A percentile compares a stretch with the other conserved stretches of the same genome.
These are phyloP conservation scores for Idaea dimidiata DNA, from an alignment of 2,888 invertebrate genomes.

Conservation along the genomic window DNA sequence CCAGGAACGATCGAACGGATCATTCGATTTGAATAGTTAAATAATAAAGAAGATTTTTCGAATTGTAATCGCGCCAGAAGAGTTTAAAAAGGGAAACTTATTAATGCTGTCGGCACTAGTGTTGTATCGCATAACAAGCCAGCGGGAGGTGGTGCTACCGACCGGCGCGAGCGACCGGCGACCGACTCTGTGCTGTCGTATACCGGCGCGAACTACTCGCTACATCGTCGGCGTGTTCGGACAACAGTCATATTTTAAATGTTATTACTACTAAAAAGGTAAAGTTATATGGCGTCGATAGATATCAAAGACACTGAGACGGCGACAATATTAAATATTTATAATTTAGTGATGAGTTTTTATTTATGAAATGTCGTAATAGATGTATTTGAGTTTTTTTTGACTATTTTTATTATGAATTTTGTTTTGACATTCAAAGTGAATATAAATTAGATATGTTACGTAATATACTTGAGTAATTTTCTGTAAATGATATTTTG, in stretches of 20 bases:
- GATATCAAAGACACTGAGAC: constrained; percentile 61
- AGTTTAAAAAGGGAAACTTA: constrained; percentile 39
- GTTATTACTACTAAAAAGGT: constrained; percentile 68
- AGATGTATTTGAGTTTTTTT: background rate
- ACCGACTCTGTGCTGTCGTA: constrained; percentile 28
- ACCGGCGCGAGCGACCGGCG: constrained; percentile 10
- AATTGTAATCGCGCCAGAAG: constrained; percentile 27
- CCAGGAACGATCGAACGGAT: constrained; percentile 18
- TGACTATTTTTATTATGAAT: background rate
- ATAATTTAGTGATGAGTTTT: constrained; percentile 41
- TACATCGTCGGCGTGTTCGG: background rate
- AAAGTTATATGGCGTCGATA: constrained; percentile 62
- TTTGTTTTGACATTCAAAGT: too few species aligned
- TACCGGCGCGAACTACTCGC: constrained; percentile 17
- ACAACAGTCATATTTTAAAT: constrained; percentile 51
- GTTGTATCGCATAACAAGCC: constrained; percentile 66
- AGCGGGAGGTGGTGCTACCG: constrained; percentile 73
- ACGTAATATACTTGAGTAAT: background rate
- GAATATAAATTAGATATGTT: too few species aligned
- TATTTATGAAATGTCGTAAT: background rate
- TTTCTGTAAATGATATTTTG: background rate
- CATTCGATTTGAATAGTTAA: constrained; percentile 11
- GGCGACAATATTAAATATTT: constrained; percentile 53
- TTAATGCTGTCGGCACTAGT: constrained; percentile 57
- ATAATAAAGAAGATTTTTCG: constrained; percentile 20